Conservation (phyloP, 2,888 invertebrate species). For the Sinodicranocentrus sp. region DNA sequence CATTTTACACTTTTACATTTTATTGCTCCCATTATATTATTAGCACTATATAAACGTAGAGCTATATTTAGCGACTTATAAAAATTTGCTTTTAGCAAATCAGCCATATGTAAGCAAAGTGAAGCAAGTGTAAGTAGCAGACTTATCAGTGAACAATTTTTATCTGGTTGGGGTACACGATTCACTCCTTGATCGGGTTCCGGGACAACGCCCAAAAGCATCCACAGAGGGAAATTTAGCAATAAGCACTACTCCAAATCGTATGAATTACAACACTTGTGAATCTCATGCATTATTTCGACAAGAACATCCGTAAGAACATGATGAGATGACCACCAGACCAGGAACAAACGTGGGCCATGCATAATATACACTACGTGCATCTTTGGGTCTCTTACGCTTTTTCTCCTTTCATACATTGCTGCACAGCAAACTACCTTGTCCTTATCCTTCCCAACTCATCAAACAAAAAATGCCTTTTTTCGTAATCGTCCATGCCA, state of each 20-base stretch:
- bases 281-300: conserved; percentile 32
- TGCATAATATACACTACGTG: background rate
- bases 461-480: conserved; percentile 32
- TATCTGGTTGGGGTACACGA: conserved; percentile 4
- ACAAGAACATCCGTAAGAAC: conserved; percentile 27
- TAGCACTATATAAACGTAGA: background rate
- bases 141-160: background rate
- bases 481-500: conserved; percentile 21
- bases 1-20: conserved; percentile 8
- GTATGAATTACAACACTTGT: conserved; percentile 13
- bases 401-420: background rate
- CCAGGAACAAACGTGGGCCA: conserved; percentile 30
- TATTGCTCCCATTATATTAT: conserved; percentile 6
- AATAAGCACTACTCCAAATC: background rate
- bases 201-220: conserved; percentile 59
- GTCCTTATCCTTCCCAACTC: conserved; percentile 61
- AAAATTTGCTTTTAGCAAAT: background rate
- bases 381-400: background rate
- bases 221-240: conserved; percentile 19
- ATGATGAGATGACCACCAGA: conserved; percentile 33
- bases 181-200: conserved; percentile 53
- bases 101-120: background rate
- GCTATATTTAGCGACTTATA: background rate
- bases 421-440: conserved; percentile 41
- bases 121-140: no score